Conservation (phyloP, 1,140 invertebrate genomes). For the Drosophila nigrodunni region DNA sequence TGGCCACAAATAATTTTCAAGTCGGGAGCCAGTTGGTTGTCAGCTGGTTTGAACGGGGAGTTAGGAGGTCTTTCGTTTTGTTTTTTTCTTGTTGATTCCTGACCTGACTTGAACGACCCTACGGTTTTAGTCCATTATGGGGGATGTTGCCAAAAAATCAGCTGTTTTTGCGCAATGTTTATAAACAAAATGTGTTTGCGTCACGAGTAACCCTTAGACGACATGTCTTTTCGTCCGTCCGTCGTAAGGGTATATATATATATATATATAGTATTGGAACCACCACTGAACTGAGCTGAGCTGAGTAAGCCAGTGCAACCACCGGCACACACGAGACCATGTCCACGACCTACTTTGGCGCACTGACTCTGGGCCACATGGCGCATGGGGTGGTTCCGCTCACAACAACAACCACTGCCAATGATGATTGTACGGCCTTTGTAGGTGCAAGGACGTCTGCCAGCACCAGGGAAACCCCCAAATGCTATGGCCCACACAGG, state of each 20-base stretch:
- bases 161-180: slow-evolving; percentile 82
- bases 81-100: slow-evolving; percentile 27
- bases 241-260: slow-evolving; percentile 20
- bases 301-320: slow-evolving; percentile 55
- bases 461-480: slow-evolving; percentile 60
- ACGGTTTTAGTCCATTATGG: slow-evolving; percentile 25
- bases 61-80: background rate
- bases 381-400: slow-evolving; percentile 82
- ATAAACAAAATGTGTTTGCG: slow-evolving; percentile 71
- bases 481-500: slow-evolving; percentile 50
- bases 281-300: slow-evolving; percentile 59
- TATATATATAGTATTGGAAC: slow-evolving; percentile 73
- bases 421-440: slow-evolving; percentile 52
- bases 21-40: slow-evolving; percentile 14
- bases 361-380: slow-evolving; percentile 75
- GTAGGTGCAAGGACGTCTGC: slow-evolving; percentile 81
- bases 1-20: slow-evolving; percentile 13
- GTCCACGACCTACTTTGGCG: slow-evolving; percentile 75
- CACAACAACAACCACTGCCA: slow-evolving; percentile 63
- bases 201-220: slow-evolving; percentile 76
- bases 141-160: slow-evolving; percentile 75
- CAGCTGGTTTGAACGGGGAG: slow-evolving; percentile 14
- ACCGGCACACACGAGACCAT: slow-evolving; percentile 51
- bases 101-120: slow-evolving; percentile 37
- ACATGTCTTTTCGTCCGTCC: slow-evolving; percentile 59